Evolutionary conservation across 2,888 invertebrate genomes (phyloP), one percentile per base, ranked within the genome.

Genomic region (Sinodicranocentrus sp.): DNA sequence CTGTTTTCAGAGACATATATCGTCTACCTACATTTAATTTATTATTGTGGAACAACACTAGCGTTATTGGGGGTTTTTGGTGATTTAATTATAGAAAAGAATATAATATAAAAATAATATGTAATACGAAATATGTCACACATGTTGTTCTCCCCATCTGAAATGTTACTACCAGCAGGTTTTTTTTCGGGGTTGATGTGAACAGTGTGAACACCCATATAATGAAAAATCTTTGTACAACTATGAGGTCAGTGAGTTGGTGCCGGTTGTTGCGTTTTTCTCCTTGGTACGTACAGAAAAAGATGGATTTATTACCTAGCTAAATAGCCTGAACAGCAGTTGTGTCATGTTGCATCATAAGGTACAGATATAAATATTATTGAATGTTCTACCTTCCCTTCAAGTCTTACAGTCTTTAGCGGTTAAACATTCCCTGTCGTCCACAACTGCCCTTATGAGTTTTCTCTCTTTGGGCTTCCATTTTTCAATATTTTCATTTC

Each of bases 281-380:
- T 33, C 10, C 33, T 33, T 52, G 52, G n/a, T 44, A n/a, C 39
- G 39, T 39, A 39, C 13, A 39, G 13, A 15, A 76, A 76, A 71
- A 15, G 23, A 76, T 39, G 65, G 75, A 76, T 76, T 76, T 76
- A 65, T 76, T 65, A 17, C 48, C 19, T 63, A 25, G 43, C 73
- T 52, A 63, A 63, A 75, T 75, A 52, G 63, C 75, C 48, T 28
- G 33, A 15, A 57, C 76, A 76, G 65, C 54, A 67, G 67, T 76
- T 73, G 61, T 57, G 76, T 57, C 54, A 65, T 21, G 57, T 65
- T 76, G 76, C 76, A 76, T 76, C 67, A 75, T 75, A 75, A 75
- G 65, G 76, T 57, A 17, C 23, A 25, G 67, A 39, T 25, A 76
- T 63, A 63, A 65, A 75, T 67, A 52, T 54, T 28, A 28, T 43